phyloP scores from a whole-genome alignment of 2,797 vertebrate species.

The Myiothlypis chrysogaster region DNA sequence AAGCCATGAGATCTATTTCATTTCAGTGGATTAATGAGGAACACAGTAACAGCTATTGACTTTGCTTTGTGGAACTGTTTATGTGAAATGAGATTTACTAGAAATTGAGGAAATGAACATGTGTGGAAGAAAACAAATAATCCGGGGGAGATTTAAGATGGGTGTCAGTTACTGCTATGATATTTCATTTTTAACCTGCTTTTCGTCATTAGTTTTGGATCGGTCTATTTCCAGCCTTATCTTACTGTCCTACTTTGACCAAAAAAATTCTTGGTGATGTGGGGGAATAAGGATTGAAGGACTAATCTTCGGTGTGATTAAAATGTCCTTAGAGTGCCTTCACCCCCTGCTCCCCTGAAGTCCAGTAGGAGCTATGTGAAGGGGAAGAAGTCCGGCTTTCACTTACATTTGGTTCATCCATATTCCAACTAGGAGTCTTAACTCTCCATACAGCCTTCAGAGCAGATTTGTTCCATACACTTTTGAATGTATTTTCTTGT shows the following conservation, averaged over 20 bases:
- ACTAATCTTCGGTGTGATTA: slow-evolving; percentile 8
- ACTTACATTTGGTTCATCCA: neutral
- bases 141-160: neutral
- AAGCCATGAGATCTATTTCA: slow-evolving; percentile 35
- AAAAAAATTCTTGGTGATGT: neutral
- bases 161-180: slow-evolving; percentile 44
- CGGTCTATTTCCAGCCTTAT: neutral
- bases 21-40: slow-evolving; percentile 57
- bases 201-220: neutral
- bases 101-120: slow-evolving; percentile 60
- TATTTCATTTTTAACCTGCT: slow-evolving; percentile 25
- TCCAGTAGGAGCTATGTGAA: neutral
- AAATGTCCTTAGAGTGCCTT: neutral
- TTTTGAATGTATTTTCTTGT: neutral
- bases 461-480: neutral
- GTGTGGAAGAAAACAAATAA: slow-evolving; percentile 64
- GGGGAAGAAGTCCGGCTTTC: neutral
- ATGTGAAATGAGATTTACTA: slow-evolving; percentile 51
- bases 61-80: slow-evolving; percentile 60
- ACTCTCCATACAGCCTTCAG: neutral
- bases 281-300: slow-evolving; percentile 25
- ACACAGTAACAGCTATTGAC: slow-evolving; percentile 51
- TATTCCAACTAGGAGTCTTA: neutral
- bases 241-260: neutral
- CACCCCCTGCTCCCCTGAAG: neutral